Percentiles rank a stretch among this genome's conserved stretches.
phyloP scores from a whole-genome alignment of 2,888 invertebrate genomes.

The Monopis laevigella region DNA sequence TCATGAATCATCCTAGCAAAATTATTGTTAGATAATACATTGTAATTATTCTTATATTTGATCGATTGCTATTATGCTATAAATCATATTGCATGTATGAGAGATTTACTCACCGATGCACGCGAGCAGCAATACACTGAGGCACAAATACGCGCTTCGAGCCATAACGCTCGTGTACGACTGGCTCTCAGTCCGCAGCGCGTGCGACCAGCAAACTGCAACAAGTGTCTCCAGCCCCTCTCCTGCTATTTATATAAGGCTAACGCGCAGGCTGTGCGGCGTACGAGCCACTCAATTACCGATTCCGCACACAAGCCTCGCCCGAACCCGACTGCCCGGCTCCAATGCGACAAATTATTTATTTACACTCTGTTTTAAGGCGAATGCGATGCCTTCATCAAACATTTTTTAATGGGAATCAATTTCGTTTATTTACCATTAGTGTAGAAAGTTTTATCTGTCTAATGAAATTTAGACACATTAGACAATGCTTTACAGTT shows the following conservation, averaged over 20 bases:
- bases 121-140: slow-evolving; percentile 55
- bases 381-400: too few species aligned
- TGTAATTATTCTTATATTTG: too few species aligned
- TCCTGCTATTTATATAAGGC: slow-evolving; percentile 64
- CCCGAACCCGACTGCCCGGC: not conserved
- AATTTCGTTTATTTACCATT: too few species aligned
- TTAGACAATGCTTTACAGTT: too few species aligned
- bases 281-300: slow-evolving; percentile 5
- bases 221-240: slow-evolving; percentile 61
- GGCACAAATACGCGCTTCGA: slow-evolving; percentile 61
- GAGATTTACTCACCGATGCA: slow-evolving; percentile 52
- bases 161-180: slow-evolving; percentile 64
- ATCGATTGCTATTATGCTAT: too few species aligned
- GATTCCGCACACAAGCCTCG: slow-evolving; percentile 8
- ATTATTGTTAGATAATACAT: too few species aligned
- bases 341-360: not conserved
- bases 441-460: too few species aligned
- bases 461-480: too few species aligned
- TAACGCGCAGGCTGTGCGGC: slow-evolving; percentile 25
- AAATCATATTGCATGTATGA: too few species aligned
- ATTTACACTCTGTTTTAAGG: too few species aligned
- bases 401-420: too few species aligned
- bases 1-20: too few species aligned
- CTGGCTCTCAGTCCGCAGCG: slow-evolving; percentile 46
- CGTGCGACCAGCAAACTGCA: slow-evolving; percentile 56